These are phyloP conservation scores for Sebastes taczanowskii DNA, from an alignment of 2,797 vertebrate species.

Conservation along the genomic window DNA sequence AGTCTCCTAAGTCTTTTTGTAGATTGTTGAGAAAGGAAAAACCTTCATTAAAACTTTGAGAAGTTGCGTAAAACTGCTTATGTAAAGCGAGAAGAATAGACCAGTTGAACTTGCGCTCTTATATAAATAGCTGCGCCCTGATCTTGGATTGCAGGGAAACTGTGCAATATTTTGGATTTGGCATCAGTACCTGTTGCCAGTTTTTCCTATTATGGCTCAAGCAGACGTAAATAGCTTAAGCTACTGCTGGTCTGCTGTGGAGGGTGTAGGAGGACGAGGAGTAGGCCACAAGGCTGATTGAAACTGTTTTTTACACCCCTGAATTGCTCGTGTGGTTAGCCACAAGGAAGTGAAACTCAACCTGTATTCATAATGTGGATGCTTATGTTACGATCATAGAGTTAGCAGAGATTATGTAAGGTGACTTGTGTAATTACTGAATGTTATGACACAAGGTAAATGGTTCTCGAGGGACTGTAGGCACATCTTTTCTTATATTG, in stretches of 20 bases:
- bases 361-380: not conserved
- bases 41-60: not conserved
- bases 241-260: not conserved
- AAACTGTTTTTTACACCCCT: not conserved
- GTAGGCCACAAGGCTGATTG: not conserved
- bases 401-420: not conserved
- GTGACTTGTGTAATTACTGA: not conserved
- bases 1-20: not conserved
- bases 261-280: not conserved
- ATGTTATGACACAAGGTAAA: not conserved
- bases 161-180: slow-evolving; percentile 37
- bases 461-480: not conserved
- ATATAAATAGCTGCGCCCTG: slow-evolving; percentile 56
- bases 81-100: slow-evolving; percentile 53
- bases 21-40: not conserved
- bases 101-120: slow-evolving; percentile 33
- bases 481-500: not conserved
- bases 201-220: not conserved
- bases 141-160: slow-evolving; percentile 12
- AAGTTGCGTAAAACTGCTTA: slow-evolving; percentile 60
- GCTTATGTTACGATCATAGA: not conserved
- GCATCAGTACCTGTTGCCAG: not conserved
- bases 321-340: not conserved
- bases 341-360: not conserved
- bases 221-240: slow-evolving; percentile 7